Conservation (phyloP, 2,113 vertebrate genomes). For the Hyperopisus bebe region DNA sequence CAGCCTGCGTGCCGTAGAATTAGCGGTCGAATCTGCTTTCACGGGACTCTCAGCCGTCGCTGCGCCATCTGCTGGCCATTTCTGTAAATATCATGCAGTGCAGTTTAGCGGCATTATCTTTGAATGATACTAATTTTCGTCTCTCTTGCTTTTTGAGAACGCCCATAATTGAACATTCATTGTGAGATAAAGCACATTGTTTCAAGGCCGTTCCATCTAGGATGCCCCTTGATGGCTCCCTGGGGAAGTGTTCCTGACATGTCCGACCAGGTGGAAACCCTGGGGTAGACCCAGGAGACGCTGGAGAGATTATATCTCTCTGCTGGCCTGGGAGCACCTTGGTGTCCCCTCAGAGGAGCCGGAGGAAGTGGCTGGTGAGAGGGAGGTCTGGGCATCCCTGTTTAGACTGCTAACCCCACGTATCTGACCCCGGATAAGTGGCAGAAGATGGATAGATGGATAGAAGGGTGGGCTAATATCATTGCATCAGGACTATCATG, state of each 20-base stretch:
- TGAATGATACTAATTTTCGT: background rate
- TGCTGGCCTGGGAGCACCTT: background rate
- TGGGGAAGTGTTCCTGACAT: background rate
- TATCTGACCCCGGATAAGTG: background rate
- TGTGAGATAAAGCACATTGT: background rate
- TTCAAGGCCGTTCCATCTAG: background rate
- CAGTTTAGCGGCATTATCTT: background rate
- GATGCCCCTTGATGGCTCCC: background rate
- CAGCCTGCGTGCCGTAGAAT: conserved; percentile 1
- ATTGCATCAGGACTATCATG: background rate
- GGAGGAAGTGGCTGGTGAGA: background rate
- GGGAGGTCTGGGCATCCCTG: background rate
- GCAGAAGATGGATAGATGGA: background rate
- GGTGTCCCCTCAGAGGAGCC: background rate
- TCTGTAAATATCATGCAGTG: background rate
- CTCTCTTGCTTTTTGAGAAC: background rate
- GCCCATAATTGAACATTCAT: background rate
- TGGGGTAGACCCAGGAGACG: background rate
- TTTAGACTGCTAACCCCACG: background rate
- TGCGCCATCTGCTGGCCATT: conserved; percentile 57
- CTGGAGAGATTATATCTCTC: background rate
- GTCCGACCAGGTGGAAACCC: background rate
- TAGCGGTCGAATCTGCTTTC: background rate
- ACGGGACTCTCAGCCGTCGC: conserved; percentile 35
- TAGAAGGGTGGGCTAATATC: background rate